Evolutionary conservation across 2,888 invertebrate species (phyloP), one percentile per base, ranked within the genome.

Genomic region (Hemaris fuciformis): DNA sequence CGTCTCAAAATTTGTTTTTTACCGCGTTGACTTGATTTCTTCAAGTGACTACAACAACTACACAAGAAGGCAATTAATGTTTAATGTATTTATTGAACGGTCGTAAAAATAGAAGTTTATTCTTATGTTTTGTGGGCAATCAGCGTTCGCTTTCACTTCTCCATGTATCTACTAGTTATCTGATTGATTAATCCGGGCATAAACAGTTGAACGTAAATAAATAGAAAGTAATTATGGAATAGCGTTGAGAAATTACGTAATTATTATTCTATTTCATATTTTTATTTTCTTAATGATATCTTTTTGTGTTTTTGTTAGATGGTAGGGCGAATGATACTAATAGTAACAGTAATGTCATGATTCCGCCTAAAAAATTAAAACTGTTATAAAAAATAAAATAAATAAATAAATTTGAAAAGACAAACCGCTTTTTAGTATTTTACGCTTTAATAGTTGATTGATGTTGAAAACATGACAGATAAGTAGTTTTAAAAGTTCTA

Each of bases 111-210:
- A 22, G 20, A 56, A 58, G 57, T 59, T 60, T 60, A 48, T 57
- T 42, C 64, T 43, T 60, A 48, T 46, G 45, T 64, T 61, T 73
- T 68, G 66, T 60, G 48, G 41, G 66, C 71, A 74, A 74, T 74
- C 72, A 74, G 62, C 61, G 64, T 62, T 61, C 63, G 66, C 74
- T 77, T 79, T 79, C 77, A 73, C 75, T 67, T 70, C 65, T 25
- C 10, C 38, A 46, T 34, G n/a, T 34, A n/a, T 45, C 15, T n/a
- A n/a, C n/a, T 25, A 27, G 22, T 59, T 46, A 31, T 59, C 45
- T 45, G 45, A 43, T 43, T 48, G 10, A 31, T 27, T 53, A 15
- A 7, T 18, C 3, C 18, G 27, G 27, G 27, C 27, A 18, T 27
- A 31, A 31, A 53, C 10, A 31, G 13, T 13, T 13, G 38, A 13